These are phyloP conservation scores for Calliphora vicina DNA, from an alignment of 1,140 invertebrate species.

Conservation along the genomic window DNA sequence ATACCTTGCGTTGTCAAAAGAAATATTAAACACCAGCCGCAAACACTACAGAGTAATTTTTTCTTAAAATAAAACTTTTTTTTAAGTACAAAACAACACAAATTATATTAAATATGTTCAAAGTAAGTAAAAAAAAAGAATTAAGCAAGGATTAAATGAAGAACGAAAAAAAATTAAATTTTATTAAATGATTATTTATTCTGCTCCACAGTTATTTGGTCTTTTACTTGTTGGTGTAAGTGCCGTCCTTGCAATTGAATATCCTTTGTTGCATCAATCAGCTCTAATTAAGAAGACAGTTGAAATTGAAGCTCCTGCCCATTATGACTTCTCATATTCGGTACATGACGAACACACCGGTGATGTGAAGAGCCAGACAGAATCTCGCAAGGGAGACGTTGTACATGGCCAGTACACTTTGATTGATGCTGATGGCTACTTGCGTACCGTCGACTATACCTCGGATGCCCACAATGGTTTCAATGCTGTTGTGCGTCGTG, in stretches of 20 bases:
- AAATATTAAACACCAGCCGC: neutral
- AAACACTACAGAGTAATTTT: neutral
- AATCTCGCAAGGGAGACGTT: slow-evolving; percentile 67
- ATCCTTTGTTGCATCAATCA: slow-evolving; percentile 43
- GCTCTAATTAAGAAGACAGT: slow-evolving; percentile 59
- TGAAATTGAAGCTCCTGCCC: slow-evolving; percentile 66
- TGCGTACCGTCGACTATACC: slow-evolving; percentile 73
- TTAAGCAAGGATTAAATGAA: neutral
- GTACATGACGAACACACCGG: slow-evolving; percentile 68
- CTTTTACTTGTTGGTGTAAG: slow-evolving; percentile 54
- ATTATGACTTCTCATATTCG: slow-evolving; percentile 67
- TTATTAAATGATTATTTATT: neutral
- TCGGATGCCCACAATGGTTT: slow-evolving; percentile 67
- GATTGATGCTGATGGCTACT: slow-evolving; percentile 69
- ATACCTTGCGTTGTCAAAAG: neutral
- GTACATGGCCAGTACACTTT: slow-evolving; percentile 69
- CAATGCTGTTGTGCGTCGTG: slow-evolving; percentile 65
- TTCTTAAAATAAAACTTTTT: neutral
- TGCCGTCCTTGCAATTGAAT: slow-evolving; percentile 55
- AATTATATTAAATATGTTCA: slow-evolving; percentile 52
- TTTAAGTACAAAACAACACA: neutral
- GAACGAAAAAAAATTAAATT: neutral
- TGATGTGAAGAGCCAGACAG: slow-evolving; percentile 68
- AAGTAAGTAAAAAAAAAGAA: slow-evolving; percentile 45
- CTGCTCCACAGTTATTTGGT: slow-evolving; percentile 48